Evolutionary conservation across 2,113 vertebrate species (phyloP).

Genomic region (Macquaria australasica): DNA sequence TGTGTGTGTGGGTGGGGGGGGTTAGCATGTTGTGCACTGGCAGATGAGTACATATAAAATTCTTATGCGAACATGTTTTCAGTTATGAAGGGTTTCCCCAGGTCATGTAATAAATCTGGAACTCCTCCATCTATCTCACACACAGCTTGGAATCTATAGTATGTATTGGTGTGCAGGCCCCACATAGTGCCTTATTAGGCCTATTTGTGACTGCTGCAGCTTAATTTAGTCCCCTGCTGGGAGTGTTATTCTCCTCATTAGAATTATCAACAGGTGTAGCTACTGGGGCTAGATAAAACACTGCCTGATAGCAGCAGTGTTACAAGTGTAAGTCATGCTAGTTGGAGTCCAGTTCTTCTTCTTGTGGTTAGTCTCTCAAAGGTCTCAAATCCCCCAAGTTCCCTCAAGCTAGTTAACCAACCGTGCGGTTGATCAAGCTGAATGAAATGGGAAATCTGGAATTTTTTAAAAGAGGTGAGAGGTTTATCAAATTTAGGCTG

Average conservation of each 20-base stretch:
- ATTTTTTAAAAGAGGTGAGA: conserved; percentile 14
- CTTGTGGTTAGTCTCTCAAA: conserved; percentile 27
- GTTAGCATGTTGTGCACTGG: not conserved
- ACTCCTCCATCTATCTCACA: not conserved
- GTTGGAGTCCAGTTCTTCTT: conserved; percentile 24
- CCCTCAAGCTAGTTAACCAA: conserved; percentile 28
- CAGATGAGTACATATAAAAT: conserved; percentile 27
- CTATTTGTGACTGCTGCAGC: conserved; percentile 66
- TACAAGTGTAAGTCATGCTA: conserved; percentile 27
- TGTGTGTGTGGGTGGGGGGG: conserved; percentile 11
- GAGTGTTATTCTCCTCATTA: conserved; percentile 75
- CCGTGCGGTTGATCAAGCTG: conserved; percentile 31
- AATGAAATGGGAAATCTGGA: conserved; percentile 34
- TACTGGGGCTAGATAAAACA: conserved; percentile 60
- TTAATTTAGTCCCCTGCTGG: conserved; percentile 72
- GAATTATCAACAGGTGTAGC: conserved; percentile 74
- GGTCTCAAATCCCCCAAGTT: conserved; percentile 29
- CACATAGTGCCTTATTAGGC: conserved; percentile 62
- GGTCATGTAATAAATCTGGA: conserved; percentile 34
- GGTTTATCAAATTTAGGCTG: conserved; percentile 36
- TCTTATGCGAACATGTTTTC: conserved; percentile 20
- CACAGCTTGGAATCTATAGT: not conserved
- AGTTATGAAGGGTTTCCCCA: conserved; percentile 10
- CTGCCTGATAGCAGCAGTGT: conserved; percentile 43
- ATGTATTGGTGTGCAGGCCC: conserved; percentile 15